A percentile compares a stretch with the other conserved stretches of the same genome.
Conservation (phyloP, 2,888 invertebrate genomes). For the Harmothoe impar region DNA sequence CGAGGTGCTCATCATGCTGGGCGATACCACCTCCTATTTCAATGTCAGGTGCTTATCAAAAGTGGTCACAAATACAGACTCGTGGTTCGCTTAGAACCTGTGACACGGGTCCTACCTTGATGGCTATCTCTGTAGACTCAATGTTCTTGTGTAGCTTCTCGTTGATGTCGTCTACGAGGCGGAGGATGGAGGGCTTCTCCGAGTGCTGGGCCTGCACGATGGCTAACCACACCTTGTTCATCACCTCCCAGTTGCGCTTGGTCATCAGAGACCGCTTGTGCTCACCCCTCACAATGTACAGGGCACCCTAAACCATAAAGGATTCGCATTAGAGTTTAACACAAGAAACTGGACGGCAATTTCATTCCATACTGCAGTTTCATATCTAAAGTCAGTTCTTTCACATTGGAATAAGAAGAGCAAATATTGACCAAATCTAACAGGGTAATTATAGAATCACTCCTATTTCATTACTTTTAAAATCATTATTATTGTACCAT, state of each 20-base stretch:
- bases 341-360: not conserved
- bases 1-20: no score
- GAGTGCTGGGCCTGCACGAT: conserved; percentile 91
- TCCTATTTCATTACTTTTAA: no score
- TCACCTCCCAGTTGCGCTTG: conserved; percentile 90
- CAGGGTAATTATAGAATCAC: no score
- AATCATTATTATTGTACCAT: no score
- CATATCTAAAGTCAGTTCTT: no score
- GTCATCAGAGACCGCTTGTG: conserved; percentile 87
- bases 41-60: no score
- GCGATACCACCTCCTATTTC: no score
- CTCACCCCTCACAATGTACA: conserved; percentile 90
- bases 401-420: no score
- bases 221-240: conserved; percentile 90
- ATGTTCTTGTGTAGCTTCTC: conserved; percentile 82
- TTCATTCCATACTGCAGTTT: no score
- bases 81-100: no score
- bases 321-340: not conserved
- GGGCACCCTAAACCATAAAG: conserved; percentile 86
- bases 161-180: conserved; percentile 83
- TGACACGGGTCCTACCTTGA: conserved; percentile 73
- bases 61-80: no score
- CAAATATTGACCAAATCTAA: no score
- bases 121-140: conserved; percentile 78
- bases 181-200: conserved; percentile 88